Conservation (phyloP, 1,140 invertebrate species). For the Tetragnatha versicolor region DNA sequence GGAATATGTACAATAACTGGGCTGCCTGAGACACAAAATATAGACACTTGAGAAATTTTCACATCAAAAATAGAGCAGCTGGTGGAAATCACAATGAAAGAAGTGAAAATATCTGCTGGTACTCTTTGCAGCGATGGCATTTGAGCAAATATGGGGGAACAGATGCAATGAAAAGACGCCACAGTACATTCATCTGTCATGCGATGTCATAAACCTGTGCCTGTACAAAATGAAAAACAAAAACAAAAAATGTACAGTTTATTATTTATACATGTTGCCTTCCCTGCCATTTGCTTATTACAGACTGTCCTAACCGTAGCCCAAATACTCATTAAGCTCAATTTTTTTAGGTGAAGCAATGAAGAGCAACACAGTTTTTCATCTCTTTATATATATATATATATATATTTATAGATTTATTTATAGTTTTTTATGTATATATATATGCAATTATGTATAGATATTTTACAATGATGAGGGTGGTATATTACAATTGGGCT, state of each 20-base stretch:
- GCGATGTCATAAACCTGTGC: conserved; percentile 33
- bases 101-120: conserved; percentile 62
- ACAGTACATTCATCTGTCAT: conserved; percentile 31
- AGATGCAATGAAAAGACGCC: conserved; percentile 52
- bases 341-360: conserved; percentile 53
- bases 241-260: conserved; percentile 51
- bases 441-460: conserved; percentile 53
- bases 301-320: conserved; percentile 25
- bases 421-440: conserved; percentile 22
- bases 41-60: conserved; percentile 59
- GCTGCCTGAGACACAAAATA: conserved; percentile 59
- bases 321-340: conserved; percentile 51
- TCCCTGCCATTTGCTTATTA: conserved; percentile 32
- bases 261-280: conserved; percentile 35
- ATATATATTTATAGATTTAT: conserved; percentile 50
- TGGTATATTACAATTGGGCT: conserved; percentile 30
- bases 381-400: conserved; percentile 26
- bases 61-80: conserved; percentile 61
- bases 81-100: conserved; percentile 59
- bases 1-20: conserved; percentile 59
- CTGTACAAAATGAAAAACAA: conserved; percentile 54
- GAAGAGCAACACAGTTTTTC: conserved; percentile 51
- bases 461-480: conserved; percentile 53
- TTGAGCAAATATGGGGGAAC: conserved; percentile 61
- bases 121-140: conserved; percentile 50